A percentile compares a stretch with the other conserved stretches of the same genome.
Evolutionary conservation across 2,888 invertebrate species (phyloP).

Genomic region (Lagria hirta): DNA sequence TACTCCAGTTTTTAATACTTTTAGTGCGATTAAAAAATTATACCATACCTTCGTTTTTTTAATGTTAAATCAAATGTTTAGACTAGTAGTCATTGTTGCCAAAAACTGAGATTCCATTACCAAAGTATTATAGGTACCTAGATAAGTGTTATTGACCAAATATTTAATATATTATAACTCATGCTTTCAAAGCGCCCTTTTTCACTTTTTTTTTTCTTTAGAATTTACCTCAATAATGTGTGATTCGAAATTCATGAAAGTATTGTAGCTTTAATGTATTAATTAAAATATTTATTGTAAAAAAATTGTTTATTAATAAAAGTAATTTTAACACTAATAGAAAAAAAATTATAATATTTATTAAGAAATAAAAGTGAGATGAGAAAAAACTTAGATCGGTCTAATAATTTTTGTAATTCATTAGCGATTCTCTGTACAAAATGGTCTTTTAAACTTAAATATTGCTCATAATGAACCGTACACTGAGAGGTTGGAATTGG

Average conservation of each 20-base stretch:
- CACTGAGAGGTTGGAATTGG: constrained; percentile 25
- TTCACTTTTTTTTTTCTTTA: constrained; percentile 18
- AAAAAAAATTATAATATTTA: constrained; percentile 27
- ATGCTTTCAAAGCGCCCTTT: constrained; percentile 25
- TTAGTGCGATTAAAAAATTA: no score
- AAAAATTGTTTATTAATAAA: constrained; percentile 22
- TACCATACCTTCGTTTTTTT: no score
- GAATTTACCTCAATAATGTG: constrained; percentile 22
- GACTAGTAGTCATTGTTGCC: constrained; percentile 37
- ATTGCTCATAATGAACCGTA: constrained; percentile 23
- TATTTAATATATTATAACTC: constrained; percentile 27
- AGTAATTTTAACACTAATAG: constrained; percentile 19
- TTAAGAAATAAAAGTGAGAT: constrained; percentile 35
- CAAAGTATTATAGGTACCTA: constrained; percentile 39
- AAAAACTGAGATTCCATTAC: constrained; percentile 39
- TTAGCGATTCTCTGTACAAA: constrained; percentile 26
- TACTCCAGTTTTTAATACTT: no score
- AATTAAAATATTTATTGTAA: constrained; percentile 23
- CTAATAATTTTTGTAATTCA: constrained; percentile 33
- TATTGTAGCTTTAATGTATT: constrained; percentile 26
- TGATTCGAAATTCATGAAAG: constrained; percentile 23
- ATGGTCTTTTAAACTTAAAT: constrained; percentile 19
- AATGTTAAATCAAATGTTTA: constrained; percentile 29
- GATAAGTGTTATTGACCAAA: constrained; percentile 40
- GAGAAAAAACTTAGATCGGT: constrained; percentile 29